Evolutionary conservation across 2,113 vertebrate species (phyloP).

Genomic region (Cyprinus carpio): DNA sequence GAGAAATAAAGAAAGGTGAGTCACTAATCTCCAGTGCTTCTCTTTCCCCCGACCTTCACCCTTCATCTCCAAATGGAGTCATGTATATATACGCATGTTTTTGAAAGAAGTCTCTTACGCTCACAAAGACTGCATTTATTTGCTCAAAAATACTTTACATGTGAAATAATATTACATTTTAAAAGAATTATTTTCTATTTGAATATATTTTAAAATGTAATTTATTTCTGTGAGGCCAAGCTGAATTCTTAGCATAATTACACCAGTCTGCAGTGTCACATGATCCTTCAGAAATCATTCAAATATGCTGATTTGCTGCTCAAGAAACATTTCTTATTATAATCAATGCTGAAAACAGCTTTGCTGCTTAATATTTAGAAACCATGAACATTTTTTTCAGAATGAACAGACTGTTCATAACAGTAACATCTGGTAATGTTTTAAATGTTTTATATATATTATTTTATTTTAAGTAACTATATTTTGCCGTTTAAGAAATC

Average conservation of each 20-base stretch:
- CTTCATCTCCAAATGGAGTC: constrained; percentile 49
- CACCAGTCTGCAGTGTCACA: neutral
- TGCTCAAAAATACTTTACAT: neutral
- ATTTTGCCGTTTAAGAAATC: no score
- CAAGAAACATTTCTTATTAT: neutral
- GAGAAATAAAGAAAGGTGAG: constrained; percentile 19
- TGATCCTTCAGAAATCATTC: neutral
- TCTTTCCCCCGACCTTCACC: constrained; percentile 60
- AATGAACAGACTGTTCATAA: neutral
- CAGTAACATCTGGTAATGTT: neutral
- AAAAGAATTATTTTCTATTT: neutral
- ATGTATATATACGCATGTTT: neutral
- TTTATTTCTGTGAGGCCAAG: neutral
- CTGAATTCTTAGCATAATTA: neutral
- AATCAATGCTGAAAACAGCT: neutral
- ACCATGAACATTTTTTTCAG: neutral
- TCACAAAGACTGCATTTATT: neutral
- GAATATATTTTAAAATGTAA: neutral
- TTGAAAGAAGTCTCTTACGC: neutral
- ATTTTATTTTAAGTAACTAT: no score
- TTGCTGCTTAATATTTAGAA: neutral
- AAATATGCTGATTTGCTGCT: no score
- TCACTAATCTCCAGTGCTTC: constrained; percentile 60
- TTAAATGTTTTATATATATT: no score
- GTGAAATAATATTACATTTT: neutral